Evolutionary conservation across 2,797 vertebrate genomes (phyloP), one percentile per base, ranked within the genome.

Genomic region (Alcedo quadribrachys): DNA sequence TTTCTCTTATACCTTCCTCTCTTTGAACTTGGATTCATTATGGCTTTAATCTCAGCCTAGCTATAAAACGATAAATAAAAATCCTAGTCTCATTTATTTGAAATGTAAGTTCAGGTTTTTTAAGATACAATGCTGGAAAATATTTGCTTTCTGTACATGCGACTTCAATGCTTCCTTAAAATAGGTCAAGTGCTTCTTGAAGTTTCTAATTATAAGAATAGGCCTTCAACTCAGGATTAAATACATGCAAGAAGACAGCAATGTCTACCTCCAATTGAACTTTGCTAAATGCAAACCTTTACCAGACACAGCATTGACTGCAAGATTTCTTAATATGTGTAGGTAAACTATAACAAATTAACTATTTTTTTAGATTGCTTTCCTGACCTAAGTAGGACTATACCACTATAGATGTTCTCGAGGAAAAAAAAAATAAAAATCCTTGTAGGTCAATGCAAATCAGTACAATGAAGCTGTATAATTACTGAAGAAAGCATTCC

Each of bases 21-120:
- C 95, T 97, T 97, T 97, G 97, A 98, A 97, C 96, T 37, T 35
- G 66, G 89, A 80, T 96, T 97, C 95, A 93, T 97, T 96, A 97
- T 18, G 68, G 80, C 96, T 98, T 97, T 97, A 95, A 97, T 97
- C 91, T 97, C 95, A 97, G 94, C 19, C 89, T 69, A 79, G 78
- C 68, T 74, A 46, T 93, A 81, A 96, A 95, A 94, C 18, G 54
- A 96, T 94, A 96, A 96, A 95, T 27, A 97, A 85, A 95, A 95
- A 85, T 78, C 86, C 30, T 10, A 17, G 28, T 42, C 91, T 91
- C 33, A n/a, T 51, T 77, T 90, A 86, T 87, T 50, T 60, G 57
- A 79, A 57, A 85, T 43, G 27, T 17, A 71, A 63, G 19, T 77
- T 94, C 45, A 30, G 14, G 6, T 22, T 77, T 77, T 81, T 90